Percentiles rank a stretch among this genome's conserved stretches.
phyloP scores from a whole-genome alignment of 2,797 vertebrate genomes.

The Babyrousa celebensis region DNA sequence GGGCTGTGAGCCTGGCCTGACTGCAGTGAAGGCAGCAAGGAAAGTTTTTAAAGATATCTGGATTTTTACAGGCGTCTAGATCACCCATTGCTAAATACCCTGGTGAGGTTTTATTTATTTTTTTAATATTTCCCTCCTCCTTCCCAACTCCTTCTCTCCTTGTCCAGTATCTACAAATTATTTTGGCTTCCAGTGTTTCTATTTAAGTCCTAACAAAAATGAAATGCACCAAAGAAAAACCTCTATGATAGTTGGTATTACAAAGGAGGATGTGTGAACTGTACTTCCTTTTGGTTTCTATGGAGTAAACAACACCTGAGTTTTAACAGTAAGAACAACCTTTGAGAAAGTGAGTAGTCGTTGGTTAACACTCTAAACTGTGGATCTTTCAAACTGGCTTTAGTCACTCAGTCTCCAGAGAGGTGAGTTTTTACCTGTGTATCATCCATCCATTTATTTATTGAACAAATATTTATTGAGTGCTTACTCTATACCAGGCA shows the following conservation, averaged over 20 bases:
- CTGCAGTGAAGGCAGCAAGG: background rate
- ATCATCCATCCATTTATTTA: background rate
- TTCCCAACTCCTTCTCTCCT: background rate
- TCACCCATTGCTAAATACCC: background rate
- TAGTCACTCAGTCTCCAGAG: background rate
- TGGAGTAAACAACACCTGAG: background rate
- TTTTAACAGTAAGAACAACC: background rate
- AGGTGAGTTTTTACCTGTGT: background rate
- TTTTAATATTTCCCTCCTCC: background rate
- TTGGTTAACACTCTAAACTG: background rate
- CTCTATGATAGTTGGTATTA: background rate
- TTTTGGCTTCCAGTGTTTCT: constrained; percentile 38
- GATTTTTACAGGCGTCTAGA: background rate
- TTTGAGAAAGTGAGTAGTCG: background rate
- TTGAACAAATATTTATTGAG: background rate
- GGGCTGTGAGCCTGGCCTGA: background rate
- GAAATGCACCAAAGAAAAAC: constrained; percentile 34
- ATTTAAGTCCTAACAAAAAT: background rate
- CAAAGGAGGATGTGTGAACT: background rate
- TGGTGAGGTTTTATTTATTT: background rate
- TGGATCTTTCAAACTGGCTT: background rate
- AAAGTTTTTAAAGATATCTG: background rate
- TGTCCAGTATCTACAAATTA: background rate
- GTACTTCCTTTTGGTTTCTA: constrained; percentile 17
- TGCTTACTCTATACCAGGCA: background rate